Evolutionary conservation across 2,888 invertebrate genomes (phyloP), one percentile per base, ranked within the genome.

Genomic region (Stenoptilia bipunctidactyla): DNA sequence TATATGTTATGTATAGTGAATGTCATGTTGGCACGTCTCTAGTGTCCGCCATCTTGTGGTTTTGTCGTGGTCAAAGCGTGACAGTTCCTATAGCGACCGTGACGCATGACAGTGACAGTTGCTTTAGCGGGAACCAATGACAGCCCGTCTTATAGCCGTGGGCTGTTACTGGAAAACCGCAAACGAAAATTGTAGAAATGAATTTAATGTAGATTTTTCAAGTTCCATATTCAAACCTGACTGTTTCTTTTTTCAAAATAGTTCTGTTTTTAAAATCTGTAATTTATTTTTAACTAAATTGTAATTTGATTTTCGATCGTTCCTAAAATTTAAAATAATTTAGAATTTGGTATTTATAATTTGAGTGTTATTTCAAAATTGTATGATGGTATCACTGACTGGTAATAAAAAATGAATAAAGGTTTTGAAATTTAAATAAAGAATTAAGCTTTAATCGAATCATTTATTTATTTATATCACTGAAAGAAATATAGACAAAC

Each of bases 361-460:
- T n/a, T n/a, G n/a, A n/a, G n/a, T n/a, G n/a, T 20, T 8, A 20
- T 20, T 20, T 5, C 6, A n/a, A 8, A 30, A 3, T 34, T 36
- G 27, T 40, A 13, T 46, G 37, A 41, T 49, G 48, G 46, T 46
- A 48, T 48, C 45, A 44, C 42, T 44, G 30, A 30, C 30, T 30
- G 30, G 30, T n/a, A 3, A n/a, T 30, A 3, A 30, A 45, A 44
- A 46, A 43, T 37, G 40, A 46, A 51, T 51, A 52, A 59, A 52
- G 50, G 47, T 53, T 20, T 20, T 20, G 20, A 8, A 20, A 8
- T 20, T 20, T 46, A 53, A 50, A 52, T 51, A 54, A 51, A 62
- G 55, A 55, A 61, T 47, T 74, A 71, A 79, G 80, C 80, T 77
- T 79, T 79, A 74, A 79, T 66, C 48, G 46, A 44, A 47, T 43